Evolutionary conservation across 1,140 invertebrate species (phyloP), one percentile per base, ranked within the genome.

Genomic region (Drosophila seguyi): DNA sequence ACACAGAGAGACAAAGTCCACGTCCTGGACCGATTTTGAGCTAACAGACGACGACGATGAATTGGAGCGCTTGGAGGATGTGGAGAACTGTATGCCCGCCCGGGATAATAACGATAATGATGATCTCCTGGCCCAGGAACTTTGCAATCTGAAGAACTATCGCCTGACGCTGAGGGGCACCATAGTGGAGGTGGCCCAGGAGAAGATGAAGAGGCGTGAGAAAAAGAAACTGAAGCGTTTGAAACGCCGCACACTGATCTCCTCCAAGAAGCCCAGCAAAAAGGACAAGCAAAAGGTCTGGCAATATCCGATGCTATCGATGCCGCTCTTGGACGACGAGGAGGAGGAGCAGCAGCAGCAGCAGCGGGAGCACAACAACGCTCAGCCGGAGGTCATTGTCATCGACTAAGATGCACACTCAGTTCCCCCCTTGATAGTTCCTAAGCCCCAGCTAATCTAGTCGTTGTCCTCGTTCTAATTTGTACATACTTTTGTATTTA

Each of bases 181-280:
- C 34, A 85, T 90, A 3, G 0, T 90, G 4, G 47, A 90, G 20
- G 48, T 81, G 45, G 86, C 85, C 18, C 69, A 85, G 45, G 75
- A 90, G 42, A 86, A 79, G 60, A 27, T 85, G 29, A 77, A 74
- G 22, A 81, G 52, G 25, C 71, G 78, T 1, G 67, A 75, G 1
- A 81, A 90, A 39, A 90, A 61, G 27, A 90, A 81, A 10, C 18
- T 90, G 10, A 90, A 90, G 53, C 86, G 85, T 8, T 50, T 90
- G 29, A 85, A 85, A 39, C 81, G 85, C 0, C 85, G 85, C 38
- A 85, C 86, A 0, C 50, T 90, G 31, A 90, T 90, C 36, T 90
- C 85, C 44, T 90, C 85, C 8, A 90, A 90, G 41, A 90, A 90
- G 27, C 85, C 85, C 29, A 90, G 85, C 57, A 90, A 81, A n/a